Evolutionary conservation across 2,888 invertebrate genomes (phyloP), one percentile per base, ranked within the genome.

Genomic region (Hirtodrosophila trivittata): DNA sequence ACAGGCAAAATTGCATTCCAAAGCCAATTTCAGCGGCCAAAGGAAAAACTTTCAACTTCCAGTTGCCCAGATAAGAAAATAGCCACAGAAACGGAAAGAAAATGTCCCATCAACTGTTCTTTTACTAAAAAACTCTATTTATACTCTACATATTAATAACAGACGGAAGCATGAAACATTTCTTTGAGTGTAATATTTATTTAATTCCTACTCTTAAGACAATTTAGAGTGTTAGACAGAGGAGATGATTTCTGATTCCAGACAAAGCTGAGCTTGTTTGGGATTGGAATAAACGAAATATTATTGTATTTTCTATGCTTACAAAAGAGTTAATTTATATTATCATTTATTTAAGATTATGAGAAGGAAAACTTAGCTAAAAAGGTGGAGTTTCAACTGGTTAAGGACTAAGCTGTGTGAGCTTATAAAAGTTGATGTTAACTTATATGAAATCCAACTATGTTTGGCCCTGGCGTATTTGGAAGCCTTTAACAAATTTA

Each of bases 291-390:
- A n/a, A n/a, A n/a, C n/a, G n/a, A n/a, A n/a, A n/a, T n/a, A n/a
- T n/a, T n/a, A n/a, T n/a, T n/a, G n/a, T n/a, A n/a, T n/a, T n/a
- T n/a, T n/a, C n/a, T n/a, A n/a, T n/a, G n/a, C n/a, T n/a, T n/a
- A n/a, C n/a, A n/a, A n/a, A n/a, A n/a, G n/a, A n/a, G n/a, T n/a
- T n/a, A n/a, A n/a, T n/a, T 82, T 87, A 76, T 70, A 82, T 78
- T 82, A 86, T 66, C 77, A 78, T 82, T 75, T 65, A 77, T 81
- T 75, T 75, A 60, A 65, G 65, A n/a, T n/a, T n/a, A n/a, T n/a
- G 58, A 58, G 59, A 43, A 60, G 45, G 41, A 28, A 13, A 39
- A 50, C 9, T 16, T 33, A 35, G 13, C 28, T 14, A 37, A 25
- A 30, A 30, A 16, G n/a, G 16, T 14, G 8, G 3, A 13, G 26